A percentile compares a stretch with the other conserved stretches of the same genome.
phyloP scores from a whole-genome alignment of 2,797 vertebrate species.

The Intellagama lesueurii region DNA sequence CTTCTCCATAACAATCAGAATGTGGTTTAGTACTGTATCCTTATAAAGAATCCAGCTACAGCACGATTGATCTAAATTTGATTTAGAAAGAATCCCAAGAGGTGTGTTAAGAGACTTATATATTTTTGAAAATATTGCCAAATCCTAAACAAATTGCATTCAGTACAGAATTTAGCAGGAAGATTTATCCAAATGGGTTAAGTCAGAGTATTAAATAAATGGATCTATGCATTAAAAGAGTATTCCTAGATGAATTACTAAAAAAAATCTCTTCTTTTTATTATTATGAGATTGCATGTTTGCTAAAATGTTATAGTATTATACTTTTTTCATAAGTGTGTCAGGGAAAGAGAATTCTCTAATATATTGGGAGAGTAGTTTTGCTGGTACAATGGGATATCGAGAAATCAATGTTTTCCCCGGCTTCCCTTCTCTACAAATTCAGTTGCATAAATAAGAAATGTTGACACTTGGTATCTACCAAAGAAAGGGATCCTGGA shows the following conservation, averaged over 20 bases:
- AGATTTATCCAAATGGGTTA: not conserved
- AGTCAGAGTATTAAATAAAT: too few species aligned
- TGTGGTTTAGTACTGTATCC: too few species aligned
- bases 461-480: not conserved
- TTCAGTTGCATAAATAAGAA: not conserved
- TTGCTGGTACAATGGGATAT: not conserved
- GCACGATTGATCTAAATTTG: too few species aligned
- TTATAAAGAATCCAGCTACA: too few species aligned
- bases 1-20: too few species aligned
- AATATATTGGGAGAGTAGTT: not conserved
- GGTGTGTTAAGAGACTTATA: too few species aligned
- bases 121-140: not conserved
- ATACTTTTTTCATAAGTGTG: not conserved
- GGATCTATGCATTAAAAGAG: not conserved
- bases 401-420: not conserved
- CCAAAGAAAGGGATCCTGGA: not conserved
- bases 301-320: not conserved
- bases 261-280: not conserved
- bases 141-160: not conserved
- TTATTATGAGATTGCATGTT: not conserved
- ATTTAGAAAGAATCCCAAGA: too few species aligned
- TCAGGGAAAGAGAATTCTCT: not conserved
- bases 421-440: not conserved
- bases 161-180: not conserved
- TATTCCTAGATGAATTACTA: not conserved